Conservation (phyloP, 2,113 vertebrate genomes). For the Perca schrenkii region DNA sequence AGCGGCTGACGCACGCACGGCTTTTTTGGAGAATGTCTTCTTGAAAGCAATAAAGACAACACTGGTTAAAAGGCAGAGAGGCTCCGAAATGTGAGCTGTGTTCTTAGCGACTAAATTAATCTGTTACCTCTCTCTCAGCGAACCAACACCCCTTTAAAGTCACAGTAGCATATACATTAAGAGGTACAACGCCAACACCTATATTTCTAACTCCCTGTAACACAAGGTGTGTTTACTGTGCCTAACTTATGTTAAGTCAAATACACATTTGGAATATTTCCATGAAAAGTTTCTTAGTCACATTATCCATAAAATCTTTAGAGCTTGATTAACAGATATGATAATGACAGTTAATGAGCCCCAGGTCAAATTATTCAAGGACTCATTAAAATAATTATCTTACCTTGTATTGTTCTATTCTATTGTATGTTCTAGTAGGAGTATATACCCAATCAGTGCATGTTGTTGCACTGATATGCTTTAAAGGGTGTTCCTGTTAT, state of each 20-base stretch:
- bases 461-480: neutral
- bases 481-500: neutral
- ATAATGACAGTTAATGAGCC: slow-evolving; percentile 8
- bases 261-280: neutral
- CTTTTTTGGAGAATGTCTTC: slow-evolving; percentile 4
- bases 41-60: neutral
- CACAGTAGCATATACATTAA: slow-evolving; percentile 62
- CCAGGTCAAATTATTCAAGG: neutral
- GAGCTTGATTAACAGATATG: neutral
- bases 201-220: neutral
- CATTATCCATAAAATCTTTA: neutral
- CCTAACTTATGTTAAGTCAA: neutral
- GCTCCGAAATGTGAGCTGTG: slow-evolving; percentile 48
- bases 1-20: slow-evolving; percentile 24
- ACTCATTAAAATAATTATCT: neutral
- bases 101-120: slow-evolving; percentile 65
- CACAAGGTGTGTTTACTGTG: neutral
- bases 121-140: slow-evolving; percentile 66
- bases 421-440: no score
- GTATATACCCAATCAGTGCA: no score
- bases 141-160: slow-evolving; percentile 84
- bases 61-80: neutral
- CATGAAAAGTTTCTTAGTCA: neutral
- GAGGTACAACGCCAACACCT: neutral
- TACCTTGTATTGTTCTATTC: no score